phyloP scores from a whole-genome alignment of 2,888 invertebrate species.

The Euzophera pinguis region DNA sequence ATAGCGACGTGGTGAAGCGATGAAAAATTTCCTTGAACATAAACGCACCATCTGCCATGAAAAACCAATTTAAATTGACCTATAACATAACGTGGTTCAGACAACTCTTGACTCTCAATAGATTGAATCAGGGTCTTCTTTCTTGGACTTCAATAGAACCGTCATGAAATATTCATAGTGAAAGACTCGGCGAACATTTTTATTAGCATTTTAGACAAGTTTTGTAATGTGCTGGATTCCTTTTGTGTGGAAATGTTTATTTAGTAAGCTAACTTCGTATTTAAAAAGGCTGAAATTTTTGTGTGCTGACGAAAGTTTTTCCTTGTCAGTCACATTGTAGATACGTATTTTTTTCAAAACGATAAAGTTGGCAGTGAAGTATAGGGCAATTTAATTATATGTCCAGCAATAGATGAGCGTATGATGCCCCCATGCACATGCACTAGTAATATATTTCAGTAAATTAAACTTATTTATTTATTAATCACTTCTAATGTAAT shows the following conservation, averaged over 20 bases:
- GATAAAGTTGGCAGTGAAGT: too few species aligned
- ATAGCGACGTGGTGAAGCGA: neutral
- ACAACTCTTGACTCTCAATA: neutral
- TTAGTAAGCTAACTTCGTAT: neutral
- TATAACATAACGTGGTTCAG: neutral
- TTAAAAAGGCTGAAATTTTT: too few species aligned
- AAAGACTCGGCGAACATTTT: slow-evolving; percentile 48
- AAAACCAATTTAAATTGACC: slow-evolving; percentile 1
- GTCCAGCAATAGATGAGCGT: too few species aligned
- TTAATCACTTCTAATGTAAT: too few species aligned
- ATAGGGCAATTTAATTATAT: too few species aligned
- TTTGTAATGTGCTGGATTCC: slow-evolving; percentile 49
- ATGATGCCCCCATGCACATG: too few species aligned
- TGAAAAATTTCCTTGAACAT: neutral
- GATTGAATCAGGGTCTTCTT: slow-evolving; percentile 28
- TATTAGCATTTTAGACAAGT: slow-evolving; percentile 69
- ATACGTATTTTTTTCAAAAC: too few species aligned
- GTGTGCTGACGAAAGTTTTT: too few species aligned
- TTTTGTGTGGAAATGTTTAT: slow-evolving; percentile 36
- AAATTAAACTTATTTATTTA: too few species aligned
- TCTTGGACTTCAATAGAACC: slow-evolving; percentile 42
- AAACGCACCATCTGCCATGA: slow-evolving; percentile 5
- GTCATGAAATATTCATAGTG: slow-evolving; percentile 64
- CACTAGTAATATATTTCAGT: too few species aligned
- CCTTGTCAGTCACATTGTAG: too few species aligned